A percentile compares a stretch with the other conserved stretches of the same genome.
These are phyloP conservation scores for Scomber japonicus DNA, from an alignment of 2,113 vertebrate species.

Conservation along the genomic window DNA sequence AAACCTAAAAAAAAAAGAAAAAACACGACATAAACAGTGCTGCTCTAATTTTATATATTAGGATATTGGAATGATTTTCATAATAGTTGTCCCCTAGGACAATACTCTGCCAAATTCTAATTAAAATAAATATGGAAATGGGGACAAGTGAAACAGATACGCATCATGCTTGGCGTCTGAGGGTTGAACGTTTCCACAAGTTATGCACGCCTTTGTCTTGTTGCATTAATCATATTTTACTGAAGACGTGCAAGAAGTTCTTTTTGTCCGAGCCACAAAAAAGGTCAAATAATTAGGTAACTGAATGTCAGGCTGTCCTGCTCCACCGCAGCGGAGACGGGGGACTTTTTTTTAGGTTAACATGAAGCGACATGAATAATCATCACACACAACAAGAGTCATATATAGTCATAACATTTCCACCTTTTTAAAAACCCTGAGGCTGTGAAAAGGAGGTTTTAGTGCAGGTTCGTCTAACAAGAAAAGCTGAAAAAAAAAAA, in stretches of 20 bases:
- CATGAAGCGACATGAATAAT: neutral
- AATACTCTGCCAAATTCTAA: constrained; percentile 62
- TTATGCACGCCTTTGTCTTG: constrained; percentile 15
- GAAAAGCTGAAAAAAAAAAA: constrained; percentile 4
- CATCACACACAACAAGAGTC: neutral
- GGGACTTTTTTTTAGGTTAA: neutral
- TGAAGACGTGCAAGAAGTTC: neutral
- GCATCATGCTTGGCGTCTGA: constrained; percentile 38
- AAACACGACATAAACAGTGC: constrained; percentile 67
- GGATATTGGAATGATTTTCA: constrained; percentile 65
- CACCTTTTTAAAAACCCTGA: constrained; percentile 14
- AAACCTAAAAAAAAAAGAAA: constrained; percentile 52
- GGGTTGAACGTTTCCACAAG: constrained; percentile 29
- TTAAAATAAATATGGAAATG: constrained; percentile 71
- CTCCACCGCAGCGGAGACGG: neutral
- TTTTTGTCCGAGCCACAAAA: constrained; percentile 1
- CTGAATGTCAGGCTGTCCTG: neutral
- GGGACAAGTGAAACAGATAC: constrained; percentile 58
- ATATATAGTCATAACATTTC: neutral
- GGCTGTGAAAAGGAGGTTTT: constrained; percentile 21
- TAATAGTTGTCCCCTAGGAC: constrained; percentile 72
- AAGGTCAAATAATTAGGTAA: constrained; percentile 23
- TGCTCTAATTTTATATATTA: constrained; percentile 70
- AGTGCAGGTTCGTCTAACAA: constrained; percentile 2
- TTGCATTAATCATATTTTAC: constrained; percentile 16